Conservation (phyloP, 2,888 invertebrate species). For the Euzetes globulus region DNA sequence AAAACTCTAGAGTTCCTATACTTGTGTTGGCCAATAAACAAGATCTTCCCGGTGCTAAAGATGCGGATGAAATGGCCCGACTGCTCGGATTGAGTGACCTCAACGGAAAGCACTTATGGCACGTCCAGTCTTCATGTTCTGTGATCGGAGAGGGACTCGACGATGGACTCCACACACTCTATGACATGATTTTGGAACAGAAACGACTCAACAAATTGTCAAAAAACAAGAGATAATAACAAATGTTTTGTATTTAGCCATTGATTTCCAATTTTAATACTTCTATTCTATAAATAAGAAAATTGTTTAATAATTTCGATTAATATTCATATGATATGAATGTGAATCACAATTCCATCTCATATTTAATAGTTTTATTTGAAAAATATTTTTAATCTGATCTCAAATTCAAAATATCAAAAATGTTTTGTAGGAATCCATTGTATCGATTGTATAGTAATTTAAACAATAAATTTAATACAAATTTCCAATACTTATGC, state of each 20-base stretch:
- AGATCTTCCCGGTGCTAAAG: slow-evolving; percentile 73
- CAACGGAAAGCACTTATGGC: slow-evolving; percentile 63
- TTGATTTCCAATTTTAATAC: not conserved
- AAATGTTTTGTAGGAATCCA: not conserved
- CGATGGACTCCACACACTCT: slow-evolving; percentile 85
- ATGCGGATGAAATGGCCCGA: slow-evolving; percentile 74
- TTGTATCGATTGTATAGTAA: not conserved
- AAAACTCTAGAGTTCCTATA: slow-evolving; percentile 79
- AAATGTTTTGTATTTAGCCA: not conserved
- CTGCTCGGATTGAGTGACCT: slow-evolving; percentile 76
- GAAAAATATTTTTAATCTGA: slow-evolving; percentile 8
- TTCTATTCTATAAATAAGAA: not conserved
- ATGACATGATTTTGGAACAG: slow-evolving; percentile 88
- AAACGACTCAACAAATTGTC: slow-evolving; percentile 71
- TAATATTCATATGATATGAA: not conserved
- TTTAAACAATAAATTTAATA: slow-evolving; percentile 2
- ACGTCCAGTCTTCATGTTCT: slow-evolving; percentile 90
- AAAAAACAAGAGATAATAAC: slow-evolving; percentile 22
- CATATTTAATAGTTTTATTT: not conserved
- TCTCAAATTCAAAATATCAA: not conserved
- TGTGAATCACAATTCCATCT: not conserved
- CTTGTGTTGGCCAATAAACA: slow-evolving; percentile 93
- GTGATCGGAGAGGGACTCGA: slow-evolving; percentile 94
- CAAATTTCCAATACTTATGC: not conserved
- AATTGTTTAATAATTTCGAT: too few relatives aligned